Evolutionary conservation across 2,888 invertebrate genomes (phyloP), one percentile per base, ranked within the genome.

Genomic region (Alentia gelatinosa): DNA sequence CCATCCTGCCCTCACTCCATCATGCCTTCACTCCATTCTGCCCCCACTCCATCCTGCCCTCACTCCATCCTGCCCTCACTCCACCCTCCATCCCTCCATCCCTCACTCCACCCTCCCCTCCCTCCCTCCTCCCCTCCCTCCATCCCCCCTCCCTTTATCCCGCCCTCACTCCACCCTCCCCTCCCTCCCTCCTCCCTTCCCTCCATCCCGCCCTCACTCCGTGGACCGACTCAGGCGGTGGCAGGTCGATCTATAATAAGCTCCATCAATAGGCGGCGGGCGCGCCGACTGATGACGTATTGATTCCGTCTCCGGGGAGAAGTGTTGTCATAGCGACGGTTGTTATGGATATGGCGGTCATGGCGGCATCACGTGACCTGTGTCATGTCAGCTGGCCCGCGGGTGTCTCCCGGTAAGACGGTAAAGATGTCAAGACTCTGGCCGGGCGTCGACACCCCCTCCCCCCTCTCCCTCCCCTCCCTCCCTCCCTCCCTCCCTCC

Each of bases 271-370:
- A 75, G n/a, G 75, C 37, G 37, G 33, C 75, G 37, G 35, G 33
- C 33, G 37, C 26, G 33, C 26, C 15, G 75, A 30, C 75, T 75
- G 75, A 75, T 75, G 75, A 75, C 37, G 37, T 75, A 75, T 75
- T 75, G 75, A 75, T 75, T 26, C 75, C 35, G 75, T 75, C 75
- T 30, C 75, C 26, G 37, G 75, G 33, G 75, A 37, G 19, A 1
- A n/a, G 26, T 75, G 75, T 75, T 75, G 75, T 75, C 75, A 75
- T 75, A 75, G 75, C 75, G 75, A 75, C 75, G 75, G 75, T 75
- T 75, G 75, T 75, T 75, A 75, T 75, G 75, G 75, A 75, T 75
- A 75, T 75, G 37, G 75, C 37, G 33, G 68, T 30, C 68, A 68
- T 68, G n/a, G 75, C 37, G 75, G 19, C 26, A 19, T 75, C 37